Evolutionary conservation across 1,140 invertebrate genomes (phyloP).

Genomic region (Papilio polyxenes): DNA sequence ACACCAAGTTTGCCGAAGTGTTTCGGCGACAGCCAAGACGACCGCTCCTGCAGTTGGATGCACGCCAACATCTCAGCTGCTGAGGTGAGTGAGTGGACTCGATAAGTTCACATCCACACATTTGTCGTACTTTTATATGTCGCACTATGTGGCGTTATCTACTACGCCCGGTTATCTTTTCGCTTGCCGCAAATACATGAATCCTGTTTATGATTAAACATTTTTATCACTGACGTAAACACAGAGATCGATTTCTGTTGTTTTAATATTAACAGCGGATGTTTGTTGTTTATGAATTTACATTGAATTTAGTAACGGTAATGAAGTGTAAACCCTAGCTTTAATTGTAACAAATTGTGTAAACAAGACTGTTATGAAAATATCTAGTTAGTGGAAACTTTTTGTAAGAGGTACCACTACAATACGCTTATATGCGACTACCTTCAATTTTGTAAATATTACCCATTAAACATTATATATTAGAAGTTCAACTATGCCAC

Average conservation of each 20-base stretch:
- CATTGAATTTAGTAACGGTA: conserved; percentile 18
- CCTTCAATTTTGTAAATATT: neutral
- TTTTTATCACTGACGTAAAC: conserved; percentile 53
- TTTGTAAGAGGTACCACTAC: neutral
- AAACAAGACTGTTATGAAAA: neutral
- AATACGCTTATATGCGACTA: neutral
- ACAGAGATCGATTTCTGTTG: conserved; percentile 44
- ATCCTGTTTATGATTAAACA: conserved; percentile 55
- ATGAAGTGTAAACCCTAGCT: neutral
- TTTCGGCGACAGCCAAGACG: conserved; percentile 71
- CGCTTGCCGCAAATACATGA: conserved; percentile 52
- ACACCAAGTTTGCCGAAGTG: conserved; percentile 55
- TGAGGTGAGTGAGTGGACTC: conserved; percentile 71
- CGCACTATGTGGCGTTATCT: conserved; percentile 41
- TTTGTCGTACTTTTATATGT: conserved; percentile 45
- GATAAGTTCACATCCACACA: conserved; percentile 49
- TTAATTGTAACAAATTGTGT: neutral
- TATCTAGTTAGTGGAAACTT: neutral
- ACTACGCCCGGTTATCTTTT: conserved; percentile 45
- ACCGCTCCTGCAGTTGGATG: conserved; percentile 72
- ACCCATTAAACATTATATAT: neutral
- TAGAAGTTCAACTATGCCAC: neutral
- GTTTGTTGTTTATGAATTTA: conserved; percentile 16
- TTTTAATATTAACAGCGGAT: conserved; percentile 33
- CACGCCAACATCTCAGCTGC: conserved; percentile 71